These are phyloP conservation scores for Sciaenops ocellatus DNA, from an alignment of 2,797 vertebrate species.

Conservation along the genomic window DNA sequence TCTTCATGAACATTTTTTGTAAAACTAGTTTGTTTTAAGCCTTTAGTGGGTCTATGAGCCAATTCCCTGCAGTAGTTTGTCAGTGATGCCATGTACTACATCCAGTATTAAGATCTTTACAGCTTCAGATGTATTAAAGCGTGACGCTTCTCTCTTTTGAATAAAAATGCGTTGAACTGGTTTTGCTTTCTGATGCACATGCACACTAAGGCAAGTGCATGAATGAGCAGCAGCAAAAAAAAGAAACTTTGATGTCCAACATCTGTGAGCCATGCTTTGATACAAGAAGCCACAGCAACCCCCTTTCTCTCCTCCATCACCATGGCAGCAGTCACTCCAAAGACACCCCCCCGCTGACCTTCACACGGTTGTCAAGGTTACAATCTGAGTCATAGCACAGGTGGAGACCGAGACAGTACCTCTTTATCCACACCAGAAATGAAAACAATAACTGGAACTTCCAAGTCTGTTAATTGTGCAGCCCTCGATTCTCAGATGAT, in stretches of 20 bases:
- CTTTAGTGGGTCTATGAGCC: not conserved
- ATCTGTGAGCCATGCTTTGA: slow-evolving; percentile 63
- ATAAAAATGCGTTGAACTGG: slow-evolving; percentile 38
- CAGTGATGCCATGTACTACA: not conserved
- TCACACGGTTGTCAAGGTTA: slow-evolving; percentile 77
- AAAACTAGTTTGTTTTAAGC: not conserved
- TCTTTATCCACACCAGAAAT: slow-evolving; percentile 32
- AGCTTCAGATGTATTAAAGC: slow-evolving; percentile 28
- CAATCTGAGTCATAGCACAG: slow-evolving; percentile 69
- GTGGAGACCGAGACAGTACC: slow-evolving; percentile 32
- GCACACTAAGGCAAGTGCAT: not conserved
- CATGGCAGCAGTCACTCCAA: slow-evolving; percentile 69
- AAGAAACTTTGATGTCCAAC: slow-evolving; percentile 73
- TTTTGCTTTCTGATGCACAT: slow-evolving; percentile 24
- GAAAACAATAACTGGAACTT: slow-evolving; percentile 25
- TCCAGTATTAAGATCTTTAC: slow-evolving; percentile 15
- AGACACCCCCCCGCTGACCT: slow-evolving; percentile 67
- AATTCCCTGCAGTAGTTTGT: not conserved
- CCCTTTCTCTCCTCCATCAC: slow-evolving; percentile 53
- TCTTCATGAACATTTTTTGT: too few relatives aligned
- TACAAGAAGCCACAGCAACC: slow-evolving; percentile 43
- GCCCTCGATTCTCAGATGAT: slow-evolving; percentile 9
- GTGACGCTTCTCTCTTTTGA: slow-evolving; percentile 10
- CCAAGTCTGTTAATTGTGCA: not conserved
- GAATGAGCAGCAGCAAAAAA: not conserved